Conservation (phyloP, 1,140 invertebrate genomes). For the Chelonus insularis region DNA sequence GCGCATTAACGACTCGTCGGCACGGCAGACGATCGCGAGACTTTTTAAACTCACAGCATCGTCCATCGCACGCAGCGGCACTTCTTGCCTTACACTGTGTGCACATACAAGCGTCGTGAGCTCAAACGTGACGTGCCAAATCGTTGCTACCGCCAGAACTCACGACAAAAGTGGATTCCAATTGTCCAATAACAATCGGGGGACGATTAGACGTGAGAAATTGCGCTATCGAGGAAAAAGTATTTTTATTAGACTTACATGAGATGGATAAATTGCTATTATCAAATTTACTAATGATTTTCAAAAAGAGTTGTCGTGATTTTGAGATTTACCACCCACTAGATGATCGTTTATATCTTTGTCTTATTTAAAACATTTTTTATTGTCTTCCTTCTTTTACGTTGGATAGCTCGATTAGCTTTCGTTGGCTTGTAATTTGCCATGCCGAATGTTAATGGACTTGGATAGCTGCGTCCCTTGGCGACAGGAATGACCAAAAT, state of each 20-base stretch:
- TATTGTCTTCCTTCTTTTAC: constrained; percentile 26
- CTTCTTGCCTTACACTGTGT: not conserved
- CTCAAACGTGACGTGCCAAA: constrained; percentile 20
- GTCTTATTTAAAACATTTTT: not conserved
- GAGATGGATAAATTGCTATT: not conserved
- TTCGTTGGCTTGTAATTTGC: constrained; percentile 58
- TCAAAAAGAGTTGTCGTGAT: not conserved
- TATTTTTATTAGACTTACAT: no score
- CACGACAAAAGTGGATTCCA: constrained; percentile 16
- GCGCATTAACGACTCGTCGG: constrained; percentile 38
- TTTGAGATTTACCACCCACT: constrained; percentile 38
- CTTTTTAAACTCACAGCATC: constrained; percentile 19
- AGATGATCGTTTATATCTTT: constrained; percentile 32
- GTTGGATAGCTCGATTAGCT: constrained; percentile 49
- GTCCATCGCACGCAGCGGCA: constrained; percentile 2
- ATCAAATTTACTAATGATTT: not conserved
- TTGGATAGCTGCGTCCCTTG: constrained; percentile 25
- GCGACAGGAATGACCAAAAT: not conserved
- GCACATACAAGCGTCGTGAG: not conserved
- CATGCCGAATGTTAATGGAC: constrained; percentile 60
- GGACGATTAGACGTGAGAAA: not conserved
- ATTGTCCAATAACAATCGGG: constrained; percentile 27
- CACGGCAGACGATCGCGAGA: not conserved
- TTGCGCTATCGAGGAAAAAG: no score
- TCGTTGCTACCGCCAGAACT: not conserved